Conservation (phyloP, 2,888 invertebrate species). For the Drosophila atripex region DNA sequence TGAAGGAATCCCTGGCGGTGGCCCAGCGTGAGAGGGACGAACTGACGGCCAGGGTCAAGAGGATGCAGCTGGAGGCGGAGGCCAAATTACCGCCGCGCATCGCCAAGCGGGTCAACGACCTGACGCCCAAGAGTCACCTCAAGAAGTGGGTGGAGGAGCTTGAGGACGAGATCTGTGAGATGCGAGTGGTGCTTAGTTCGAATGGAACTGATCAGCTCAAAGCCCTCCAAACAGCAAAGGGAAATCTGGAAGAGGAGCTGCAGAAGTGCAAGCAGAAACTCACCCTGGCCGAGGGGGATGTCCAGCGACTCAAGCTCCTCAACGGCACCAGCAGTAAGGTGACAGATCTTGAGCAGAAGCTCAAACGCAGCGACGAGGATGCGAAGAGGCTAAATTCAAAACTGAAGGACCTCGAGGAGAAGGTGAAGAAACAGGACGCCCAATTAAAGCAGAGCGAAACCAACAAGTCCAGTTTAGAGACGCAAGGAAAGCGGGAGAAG, state of each 20-base stretch:
- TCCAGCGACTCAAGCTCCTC: conserved; percentile 77
- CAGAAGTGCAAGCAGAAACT: conserved; percentile 88
- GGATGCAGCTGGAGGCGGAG: conserved; percentile 87
- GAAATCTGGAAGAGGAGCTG: conserved; percentile 87
- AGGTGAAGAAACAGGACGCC: conserved; percentile 84
- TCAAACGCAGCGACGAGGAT: conserved; percentile 89
- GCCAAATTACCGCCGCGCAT: conserved; percentile 88
- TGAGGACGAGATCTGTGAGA: conserved; percentile 91
- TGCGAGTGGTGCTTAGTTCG: conserved; percentile 83
- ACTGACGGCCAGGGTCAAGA: conserved; percentile 87
- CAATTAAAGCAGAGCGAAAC: conserved; percentile 85
- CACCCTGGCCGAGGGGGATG: conserved; percentile 85
- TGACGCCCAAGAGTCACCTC: conserved; percentile 84
- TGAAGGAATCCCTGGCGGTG: conserved; percentile 85
- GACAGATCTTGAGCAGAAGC: conserved; percentile 87
- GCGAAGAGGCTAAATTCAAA: conserved; percentile 86
- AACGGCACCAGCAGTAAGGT: conserved; percentile 85
- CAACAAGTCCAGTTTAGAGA: conserved; percentile 84
- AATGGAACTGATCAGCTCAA: conserved; percentile 84
- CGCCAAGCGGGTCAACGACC: conserved; percentile 90
- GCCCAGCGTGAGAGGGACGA: conserved; percentile 88
- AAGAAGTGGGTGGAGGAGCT: conserved; percentile 93
- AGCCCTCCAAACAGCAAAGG: conserved; percentile 87
- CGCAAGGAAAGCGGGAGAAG: conserved; percentile 84
- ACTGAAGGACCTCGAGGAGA: conserved; percentile 84